phyloP scores from a whole-genome alignment of 2,797 vertebrate genomes.

The Synaphobranchus kaupii region DNA sequence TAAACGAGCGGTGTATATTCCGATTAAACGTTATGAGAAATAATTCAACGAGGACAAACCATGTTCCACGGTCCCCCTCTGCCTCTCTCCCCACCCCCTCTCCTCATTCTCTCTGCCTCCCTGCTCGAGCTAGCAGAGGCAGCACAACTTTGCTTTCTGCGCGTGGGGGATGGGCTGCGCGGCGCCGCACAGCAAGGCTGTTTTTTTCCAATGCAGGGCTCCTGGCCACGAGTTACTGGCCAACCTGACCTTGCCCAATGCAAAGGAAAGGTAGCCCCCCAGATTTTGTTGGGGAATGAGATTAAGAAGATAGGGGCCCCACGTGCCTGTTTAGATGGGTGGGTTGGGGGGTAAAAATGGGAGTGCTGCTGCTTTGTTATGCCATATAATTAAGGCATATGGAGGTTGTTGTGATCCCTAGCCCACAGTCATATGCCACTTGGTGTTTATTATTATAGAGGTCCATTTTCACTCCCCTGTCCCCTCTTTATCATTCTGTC shows the following conservation, averaged over 20 bases:
- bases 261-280: neutral
- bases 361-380: constrained; percentile 48
- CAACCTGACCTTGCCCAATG: constrained; percentile 58
- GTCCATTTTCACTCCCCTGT: constrained; percentile 40
- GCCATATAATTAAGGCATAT: constrained; percentile 60
- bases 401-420: constrained; percentile 65
- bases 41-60: constrained; percentile 61
- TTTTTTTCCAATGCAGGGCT: constrained; percentile 72
- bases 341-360: constrained; percentile 32
- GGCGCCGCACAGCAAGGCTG: constrained; percentile 58
- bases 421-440: constrained; percentile 49
- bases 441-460: constrained; percentile 65
- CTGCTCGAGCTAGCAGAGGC: constrained; percentile 69
- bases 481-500: constrained; percentile 43
- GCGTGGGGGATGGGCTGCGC: constrained; percentile 76
- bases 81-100: constrained; percentile 68
- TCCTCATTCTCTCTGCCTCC: constrained; percentile 42
- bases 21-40: constrained; percentile 55
- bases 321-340: constrained; percentile 61
- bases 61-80: constrained; percentile 55
- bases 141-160: constrained; percentile 81
- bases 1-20: constrained; percentile 40
- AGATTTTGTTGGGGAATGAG: constrained; percentile 32
- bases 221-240: constrained; percentile 43
- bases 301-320: constrained; percentile 49